Evolutionary conservation across 2,113 vertebrate genomes (phyloP), one percentile per base, ranked within the genome.

Genomic region (Hydrolagus affinis): DNA sequence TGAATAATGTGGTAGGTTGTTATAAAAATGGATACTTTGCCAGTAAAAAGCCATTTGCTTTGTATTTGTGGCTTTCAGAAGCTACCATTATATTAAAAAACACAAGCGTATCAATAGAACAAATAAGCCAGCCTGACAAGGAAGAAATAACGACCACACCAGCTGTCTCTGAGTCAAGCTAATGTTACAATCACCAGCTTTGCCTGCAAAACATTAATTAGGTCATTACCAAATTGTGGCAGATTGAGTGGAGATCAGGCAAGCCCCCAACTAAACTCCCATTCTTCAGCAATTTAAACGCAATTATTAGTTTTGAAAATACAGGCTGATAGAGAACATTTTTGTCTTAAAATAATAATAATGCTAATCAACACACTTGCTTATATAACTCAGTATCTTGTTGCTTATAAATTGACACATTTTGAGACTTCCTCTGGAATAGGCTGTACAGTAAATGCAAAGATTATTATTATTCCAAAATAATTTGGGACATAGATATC

Each of bases 161-260:
- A 28, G 25, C 19, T 80, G 23, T 62, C 59, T 64, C 59, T 64
- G 59, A 9, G 56, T 23, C 59, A 80, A 64, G 28, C 59, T 64
- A 25, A 64, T 25, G 56, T 8, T 30, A 64, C 71, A 80, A 80
- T 60, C 57, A 80, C 6, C 56, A 64, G n/a, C 60, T 30, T 80
- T 60, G 7, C 11, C 77, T 28, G 77, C 77, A 62, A 64, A 64
- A 80, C 28, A 80, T 80, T 80, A 80, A 80, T 80, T 28, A 80
- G 59, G 25, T 57, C 60, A 64, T 80, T 64, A 64, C 77, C 59
- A 62, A 28, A 8, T 80, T 64, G 60, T 64, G 77, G 64, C 59
- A 64, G 59, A 8, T 30, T 62, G 57, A 28, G 23, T 64, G 77
- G 77, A 23, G 28, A 15, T 80, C 59, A 64, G 59, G 17, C 32